These are phyloP conservation scores for Pararge aegeria DNA, from an alignment of 1,140 invertebrate species.

Conservation along the genomic window DNA sequence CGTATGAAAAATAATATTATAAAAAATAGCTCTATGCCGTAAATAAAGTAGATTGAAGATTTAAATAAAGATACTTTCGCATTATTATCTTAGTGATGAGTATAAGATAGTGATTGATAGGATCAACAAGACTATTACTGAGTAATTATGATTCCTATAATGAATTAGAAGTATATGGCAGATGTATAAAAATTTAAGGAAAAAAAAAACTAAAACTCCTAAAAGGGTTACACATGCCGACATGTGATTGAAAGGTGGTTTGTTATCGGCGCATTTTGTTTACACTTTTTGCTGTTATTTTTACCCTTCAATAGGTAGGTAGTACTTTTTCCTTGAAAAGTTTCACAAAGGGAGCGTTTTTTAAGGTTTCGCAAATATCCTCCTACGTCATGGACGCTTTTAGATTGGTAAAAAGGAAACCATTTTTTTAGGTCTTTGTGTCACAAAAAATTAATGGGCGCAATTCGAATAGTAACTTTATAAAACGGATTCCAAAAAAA, in stretches of 20 bases:
- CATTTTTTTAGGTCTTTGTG: constrained; percentile 7
- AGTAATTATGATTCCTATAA: too few species aligned
- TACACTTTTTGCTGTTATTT: constrained; percentile 47
- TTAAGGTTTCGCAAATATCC: constrained; percentile 66
- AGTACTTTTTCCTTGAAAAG: constrained; percentile 51
- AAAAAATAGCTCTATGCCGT: too few species aligned
- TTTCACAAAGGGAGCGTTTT: constrained; percentile 24
- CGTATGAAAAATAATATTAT: too few species aligned
- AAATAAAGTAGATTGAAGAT: too few species aligned
- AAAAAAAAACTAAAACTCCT: constrained; percentile 4
- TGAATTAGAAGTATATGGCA: background rate
- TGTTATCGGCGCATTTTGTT: constrained; percentile 29
- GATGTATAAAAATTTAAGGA: background rate
- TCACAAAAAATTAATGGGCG: constrained; percentile 12
- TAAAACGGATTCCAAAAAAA: too few species aligned
- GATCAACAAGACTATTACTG: too few species aligned
- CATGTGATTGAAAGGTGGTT: constrained; percentile 46
- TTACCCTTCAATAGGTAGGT: constrained; percentile 52
- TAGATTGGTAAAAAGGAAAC: constrained; percentile 17
- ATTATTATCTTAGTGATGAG: too few species aligned
- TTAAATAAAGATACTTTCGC: too few species aligned
- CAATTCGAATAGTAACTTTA: too few species aligned
- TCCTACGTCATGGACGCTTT: constrained; percentile 42
- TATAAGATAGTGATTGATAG: too few species aligned
- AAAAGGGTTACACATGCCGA: constrained; percentile 21